Evolutionary conservation across 2,113 vertebrate genomes (phyloP).

Genomic region (Ceuthmochares aereus): DNA sequence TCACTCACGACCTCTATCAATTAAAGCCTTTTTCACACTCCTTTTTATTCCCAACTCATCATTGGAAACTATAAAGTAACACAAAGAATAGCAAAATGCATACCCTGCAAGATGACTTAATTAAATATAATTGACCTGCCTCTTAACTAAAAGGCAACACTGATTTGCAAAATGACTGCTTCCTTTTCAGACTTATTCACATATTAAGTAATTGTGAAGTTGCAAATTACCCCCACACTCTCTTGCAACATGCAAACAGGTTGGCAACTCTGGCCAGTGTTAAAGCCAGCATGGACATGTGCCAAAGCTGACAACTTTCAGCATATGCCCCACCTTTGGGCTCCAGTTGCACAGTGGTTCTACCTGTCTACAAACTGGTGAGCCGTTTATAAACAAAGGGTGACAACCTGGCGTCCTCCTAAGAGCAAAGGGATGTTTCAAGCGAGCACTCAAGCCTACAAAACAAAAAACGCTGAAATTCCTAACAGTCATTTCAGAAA

Average conservation of each 20-base stretch:
- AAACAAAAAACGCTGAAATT: not conserved
- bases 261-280: not conserved
- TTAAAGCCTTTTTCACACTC: not conserved
- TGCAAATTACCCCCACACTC: conserved; percentile 57
- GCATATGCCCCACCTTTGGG: conserved; percentile 7
- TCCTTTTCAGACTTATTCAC: conserved; percentile 56
- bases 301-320: conserved; percentile 27
- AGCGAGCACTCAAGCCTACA: not conserved
- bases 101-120: conserved; percentile 29
- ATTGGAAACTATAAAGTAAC: not conserved
- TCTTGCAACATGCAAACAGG: conserved; percentile 26
- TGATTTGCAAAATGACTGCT: conserved; percentile 42
- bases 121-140: not conserved
- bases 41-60: conserved; percentile 2
- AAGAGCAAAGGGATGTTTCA: not conserved
- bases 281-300: conserved; percentile 1
- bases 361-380: not conserved
- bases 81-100: conserved; percentile 3
- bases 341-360: conserved; percentile 24
- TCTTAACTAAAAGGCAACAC: conserved; percentile 17
- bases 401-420: not conserved
- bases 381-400: conserved; percentile 24
- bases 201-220: conserved; percentile 51
- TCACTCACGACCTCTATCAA: not conserved
- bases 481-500: not conserved